Evolutionary conservation across 2,888 invertebrate species (phyloP), one percentile per base, ranked within the genome.

Genomic region (Margaritifera margaritifera): DNA sequence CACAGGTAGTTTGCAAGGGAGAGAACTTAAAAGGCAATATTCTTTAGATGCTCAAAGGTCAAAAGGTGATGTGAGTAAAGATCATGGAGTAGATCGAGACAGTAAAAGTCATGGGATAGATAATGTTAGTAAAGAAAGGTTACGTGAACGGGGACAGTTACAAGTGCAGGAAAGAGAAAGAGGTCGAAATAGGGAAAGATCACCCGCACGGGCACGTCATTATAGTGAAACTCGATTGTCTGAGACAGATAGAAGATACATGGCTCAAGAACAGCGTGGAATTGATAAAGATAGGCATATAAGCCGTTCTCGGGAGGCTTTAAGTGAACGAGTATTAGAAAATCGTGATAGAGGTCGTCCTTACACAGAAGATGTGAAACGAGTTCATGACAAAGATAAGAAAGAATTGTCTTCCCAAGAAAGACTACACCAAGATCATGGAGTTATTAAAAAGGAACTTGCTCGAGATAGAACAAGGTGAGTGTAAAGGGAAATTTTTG

Each of bases 21-120:
- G 83, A 61, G 86, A 86, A 77, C 81, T 88, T 61, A 84, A 83
- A 67, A 79, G 88, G 56, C 88, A 88, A 77, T 86, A 82, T 75
- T 88, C 88, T 54, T 80, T 85, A 56, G 87, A 87, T 74, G 84
- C 84, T 62, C 77, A 80, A 71, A 76, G 80, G 69, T 72, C 77
- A 67, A 77, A 79, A 68, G 58, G 54, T 51, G 68, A 63, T 50
- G 57, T 64, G 19, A 57, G 71, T 55, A 51, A 70, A 54, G 61
- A 64, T 66, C 63, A 71, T 58, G 64, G 68, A 62, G 31, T 62
- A 50, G 78, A 71, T 11, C 55, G 68, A 25, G 55, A 63, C 62
- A 76, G 64, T 64, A 73, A 69, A 60, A 66, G 72, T 56, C 57
- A 56, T 55, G 69, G 71, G 27, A 69, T 68, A 27, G 66, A 62